Evolutionary conservation across 2,888 invertebrate genomes (phyloP).

Genomic region (Andrena haemorrhoa): DNA sequence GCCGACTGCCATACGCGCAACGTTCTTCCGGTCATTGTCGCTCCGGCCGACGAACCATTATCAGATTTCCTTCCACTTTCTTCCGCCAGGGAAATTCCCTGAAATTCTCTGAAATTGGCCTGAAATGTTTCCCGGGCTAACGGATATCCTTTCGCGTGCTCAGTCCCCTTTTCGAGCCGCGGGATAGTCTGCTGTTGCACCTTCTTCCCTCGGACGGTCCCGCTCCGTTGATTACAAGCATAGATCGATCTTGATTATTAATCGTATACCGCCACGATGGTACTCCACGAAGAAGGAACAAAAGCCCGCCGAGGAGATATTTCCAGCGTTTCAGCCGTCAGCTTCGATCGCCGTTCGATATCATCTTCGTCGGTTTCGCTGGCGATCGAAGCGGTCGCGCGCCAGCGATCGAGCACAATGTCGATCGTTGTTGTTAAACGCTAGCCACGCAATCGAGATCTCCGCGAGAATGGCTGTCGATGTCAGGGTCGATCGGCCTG

Average conservation of each 20-base stretch:
- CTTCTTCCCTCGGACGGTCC: no score
- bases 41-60: constrained; percentile 60
- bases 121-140: no score
- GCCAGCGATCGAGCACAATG: constrained; percentile 43
- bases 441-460: constrained; percentile 50
- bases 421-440: constrained; percentile 44
- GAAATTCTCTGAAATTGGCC: no score
- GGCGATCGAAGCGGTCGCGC: constrained; percentile 50
- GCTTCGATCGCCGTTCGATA: neutral
- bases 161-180: no score
- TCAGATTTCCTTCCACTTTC: constrained; percentile 54
- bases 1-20: constrained; percentile 17
- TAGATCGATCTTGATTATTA: no score
- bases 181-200: no score
- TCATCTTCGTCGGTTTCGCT: neutral
- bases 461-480: constrained; percentile 38
- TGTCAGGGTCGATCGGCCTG: constrained; percentile 67
- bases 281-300: no score
- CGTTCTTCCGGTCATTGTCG: constrained; percentile 72
- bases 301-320: neutral
- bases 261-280: no score
- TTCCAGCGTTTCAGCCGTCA: neutral
- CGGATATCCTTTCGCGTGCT: no score
- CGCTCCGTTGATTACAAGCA: no score
- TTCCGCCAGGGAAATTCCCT: constrained; percentile 45